Base-by-base conservation (phyloP, 2,113 vertebrate genomes). In the Callipepla squamata region DNA sequence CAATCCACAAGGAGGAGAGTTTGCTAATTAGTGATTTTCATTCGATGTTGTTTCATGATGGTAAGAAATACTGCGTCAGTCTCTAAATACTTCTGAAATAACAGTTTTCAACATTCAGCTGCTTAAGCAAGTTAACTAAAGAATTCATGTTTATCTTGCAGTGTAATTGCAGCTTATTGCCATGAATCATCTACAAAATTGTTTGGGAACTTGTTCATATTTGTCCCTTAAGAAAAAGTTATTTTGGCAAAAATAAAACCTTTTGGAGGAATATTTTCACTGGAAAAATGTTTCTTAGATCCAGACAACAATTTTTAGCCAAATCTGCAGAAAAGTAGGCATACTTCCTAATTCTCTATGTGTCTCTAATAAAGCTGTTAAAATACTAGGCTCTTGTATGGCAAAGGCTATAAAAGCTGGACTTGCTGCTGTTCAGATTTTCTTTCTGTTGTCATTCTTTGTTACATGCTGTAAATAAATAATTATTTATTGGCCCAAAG, bases 161-260 rank as follows among this genome's bases (percentile, higher is more conserved):
- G 14, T 45, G 13, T 32, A 81, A 94, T 48, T 65, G 40, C 21
- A 7, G 67, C 30, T 87, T 69, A 22, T 59, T 92, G 90, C 85
- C 68, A 59, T 87, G 75, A 89, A 80, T 90, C 28, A 38, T 89
- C 18, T 85, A 87, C 69, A 65, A 95, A 92, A 80, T 40, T 91
- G 44, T 82, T 92, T 79, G 89, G 81, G 48, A 95, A 63, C 28
- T 21, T 69, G 26, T 76, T 91, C 72, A 10, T 84, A 59, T 67
- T 89, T 94, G 95, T 66, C 55, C 58, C 59, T 14, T 58, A 80
- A 58, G 63, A 91, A 95, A 82, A 89, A 73, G 30, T 82, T 3
- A 66, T 89, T 94, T 91, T 94, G 94, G 75, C 58, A 87, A 89
- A 95, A 91, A 91, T 89, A 82, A 92, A 85, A 48, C 22, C 21